These are phyloP conservation scores for Phocoena phocoena DNA, from an alignment of 2,113 vertebrate species.

Conservation along the genomic window DNA sequence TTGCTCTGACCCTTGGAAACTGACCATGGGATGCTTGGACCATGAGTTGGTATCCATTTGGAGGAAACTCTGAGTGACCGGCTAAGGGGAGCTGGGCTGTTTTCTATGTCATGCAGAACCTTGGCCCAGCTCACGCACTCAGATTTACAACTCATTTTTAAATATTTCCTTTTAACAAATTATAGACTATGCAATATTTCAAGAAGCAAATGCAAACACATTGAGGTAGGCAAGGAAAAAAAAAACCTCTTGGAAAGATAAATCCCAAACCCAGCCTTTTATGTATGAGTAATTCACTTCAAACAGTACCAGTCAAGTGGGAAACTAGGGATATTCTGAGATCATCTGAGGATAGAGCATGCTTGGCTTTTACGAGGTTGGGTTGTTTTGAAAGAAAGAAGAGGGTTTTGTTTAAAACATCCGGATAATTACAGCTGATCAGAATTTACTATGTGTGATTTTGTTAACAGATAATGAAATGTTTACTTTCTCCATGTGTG, in stretches of 20 bases:
- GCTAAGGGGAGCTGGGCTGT: too few relatives aligned
- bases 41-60: neutral
- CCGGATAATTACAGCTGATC: neutral
- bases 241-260: neutral
- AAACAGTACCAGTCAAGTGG: too few relatives aligned
- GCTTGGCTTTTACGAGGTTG: neutral
- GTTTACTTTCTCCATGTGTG: fast-evolving
- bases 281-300: neutral
- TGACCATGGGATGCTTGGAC: neutral
- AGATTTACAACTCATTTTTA: neutral
- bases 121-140: neutral
- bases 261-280: neutral
- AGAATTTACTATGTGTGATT: neutral
- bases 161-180: neutral
- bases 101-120: neutral
- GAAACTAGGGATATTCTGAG: neutral
- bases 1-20: neutral
- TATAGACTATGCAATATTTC: neutral
- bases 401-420: neutral
- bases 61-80: fast-evolving
- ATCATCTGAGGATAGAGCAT: neutral
- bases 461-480: neutral
- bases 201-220: neutral
- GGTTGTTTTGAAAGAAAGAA: neutral
- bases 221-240: neutral